Base-by-base conservation (phyloP, 2,797 vertebrate species). In the Arctocebus calabarensis region DNA sequence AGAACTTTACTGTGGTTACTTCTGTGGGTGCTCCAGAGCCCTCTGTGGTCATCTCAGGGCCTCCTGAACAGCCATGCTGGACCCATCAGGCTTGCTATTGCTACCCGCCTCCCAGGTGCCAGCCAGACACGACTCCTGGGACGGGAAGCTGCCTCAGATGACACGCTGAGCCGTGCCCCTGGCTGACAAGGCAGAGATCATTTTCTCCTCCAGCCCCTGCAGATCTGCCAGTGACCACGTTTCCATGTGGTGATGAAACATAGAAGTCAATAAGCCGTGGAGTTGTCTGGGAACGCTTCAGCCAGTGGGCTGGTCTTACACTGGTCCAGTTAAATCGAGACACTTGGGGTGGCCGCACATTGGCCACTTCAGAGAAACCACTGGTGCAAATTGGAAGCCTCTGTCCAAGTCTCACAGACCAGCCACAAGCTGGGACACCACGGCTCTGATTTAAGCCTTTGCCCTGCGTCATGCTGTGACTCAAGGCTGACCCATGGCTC, bases 341-440 rank as follows among this genome's bases (percentile, higher is more conserved):
- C 19, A 5, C 66, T 48, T 37, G 37, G 59, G n/a, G 23, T 10
- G 9, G 73, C 71, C 7, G 4, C 62, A 23, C 25, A 8, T 25
- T 48, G 64, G 43, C 83, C 61, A 88, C 82, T 91, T 84, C 55
- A 68, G 74, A 93, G 90, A 91, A 94, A 84, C 34, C 77, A 79
- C 34, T 5, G 1, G 34, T 16, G 16, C 45, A 55, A 29, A 55
- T 32, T 55, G 29, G 66, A 45, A 78, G 74, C 20, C 3, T 29
- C 37, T 71, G 34, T 59, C 84, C 52, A 2, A 40, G 43, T 62
- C 59, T 61, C 77, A 61, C 66, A 25, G 74, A 45, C 43, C 64
- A 29, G 34, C 59, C 2, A 7, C 2, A 11, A 22, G 8, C 86
- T 52, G n/a, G 27, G 43, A 62, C 37, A 9, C 17, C 7, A 6